Evolutionary conservation across 2,797 vertebrate species (phyloP), one percentile per base, ranked within the genome.

Genomic region (Erpetoichthys calabaricus): DNA sequence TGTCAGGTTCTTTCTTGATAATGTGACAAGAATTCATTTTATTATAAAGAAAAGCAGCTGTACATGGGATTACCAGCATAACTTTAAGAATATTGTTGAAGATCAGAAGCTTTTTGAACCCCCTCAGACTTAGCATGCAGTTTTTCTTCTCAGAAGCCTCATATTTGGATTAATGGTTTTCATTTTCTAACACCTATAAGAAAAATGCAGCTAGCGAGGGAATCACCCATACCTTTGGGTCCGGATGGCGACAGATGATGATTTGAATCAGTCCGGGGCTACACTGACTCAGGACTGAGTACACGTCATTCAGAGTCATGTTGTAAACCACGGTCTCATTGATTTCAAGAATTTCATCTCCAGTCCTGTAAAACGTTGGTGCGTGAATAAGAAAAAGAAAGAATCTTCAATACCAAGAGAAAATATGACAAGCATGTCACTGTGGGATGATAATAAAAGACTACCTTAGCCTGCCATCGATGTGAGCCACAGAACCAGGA

Each of bases 331-430:
- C 82, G 1, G 77, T 82, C 63, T 89, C 84, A 0, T 89, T 89
- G 70, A 98, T 86, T 75, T 96, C 92, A 65, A 94, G 82, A 5
- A 98, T 89, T 80, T 94, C 91, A 62, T 97, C 94, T 1, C 94
- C 94, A 59, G 86, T 91, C 70, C 92, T 97, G 60, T n/a, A 59
- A 54, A 60, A 58, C 9, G 8, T 25, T 25, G 9, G 47, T 7
- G 47, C 47, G n/a, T 5, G 47, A 7, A 49, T 49, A 49, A 7
- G 47, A 7, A 7, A 49, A 49, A 54, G 41, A 53, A 3, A 41
- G 6, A 45, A 42, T 6, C 45, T 8, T n/a, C 10, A 6, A 8
- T 44, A 5, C n/a, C n/a, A 45, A 52, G 45, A n/a, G 46, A 45
- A 7, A 42, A 47, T 7, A 6, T 44, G 47, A 54, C 4, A 6